Evolutionary conservation across 2,888 invertebrate species (phyloP).

Genomic region (Latrodectus hesperus): DNA sequence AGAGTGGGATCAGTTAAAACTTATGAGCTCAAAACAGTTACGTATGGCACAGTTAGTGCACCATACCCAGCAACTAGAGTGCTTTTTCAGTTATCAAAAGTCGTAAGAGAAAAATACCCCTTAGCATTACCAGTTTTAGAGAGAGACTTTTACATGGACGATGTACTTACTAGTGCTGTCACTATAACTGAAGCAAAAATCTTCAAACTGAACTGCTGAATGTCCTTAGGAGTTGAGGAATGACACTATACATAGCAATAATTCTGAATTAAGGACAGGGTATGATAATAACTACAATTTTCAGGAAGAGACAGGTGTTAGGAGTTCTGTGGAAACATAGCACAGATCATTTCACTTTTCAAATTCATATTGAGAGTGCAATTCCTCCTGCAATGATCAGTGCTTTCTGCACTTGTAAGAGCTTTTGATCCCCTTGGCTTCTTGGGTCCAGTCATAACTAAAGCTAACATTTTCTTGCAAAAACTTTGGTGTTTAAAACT

Average conservation of each 20-base stretch:
- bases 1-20: neutral
- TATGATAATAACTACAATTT: neutral
- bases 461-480: neutral
- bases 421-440: neutral
- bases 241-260: neutral
- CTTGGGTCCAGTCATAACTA: neutral
- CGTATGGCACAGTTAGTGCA: conserved; percentile 10
- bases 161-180: neutral
- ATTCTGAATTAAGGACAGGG: neutral
- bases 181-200: neutral
- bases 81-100: neutral
- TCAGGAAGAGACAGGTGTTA: neutral
- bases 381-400: neutral
- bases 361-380: neutral
- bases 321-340: neutral
- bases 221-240: neutral
- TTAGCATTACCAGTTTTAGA: neutral
- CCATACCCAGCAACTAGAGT: neutral
- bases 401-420: neutral
- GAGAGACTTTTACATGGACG: conserved; percentile 14
- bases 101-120: neutral
- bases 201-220: neutral
- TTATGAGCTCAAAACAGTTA: neutral
- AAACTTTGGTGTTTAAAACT: conserved; percentile 4
- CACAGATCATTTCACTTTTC: neutral